Evolutionary conservation across 1,140 invertebrate genomes (phyloP).

Genomic region (Coptotermes formosanus): DNA sequence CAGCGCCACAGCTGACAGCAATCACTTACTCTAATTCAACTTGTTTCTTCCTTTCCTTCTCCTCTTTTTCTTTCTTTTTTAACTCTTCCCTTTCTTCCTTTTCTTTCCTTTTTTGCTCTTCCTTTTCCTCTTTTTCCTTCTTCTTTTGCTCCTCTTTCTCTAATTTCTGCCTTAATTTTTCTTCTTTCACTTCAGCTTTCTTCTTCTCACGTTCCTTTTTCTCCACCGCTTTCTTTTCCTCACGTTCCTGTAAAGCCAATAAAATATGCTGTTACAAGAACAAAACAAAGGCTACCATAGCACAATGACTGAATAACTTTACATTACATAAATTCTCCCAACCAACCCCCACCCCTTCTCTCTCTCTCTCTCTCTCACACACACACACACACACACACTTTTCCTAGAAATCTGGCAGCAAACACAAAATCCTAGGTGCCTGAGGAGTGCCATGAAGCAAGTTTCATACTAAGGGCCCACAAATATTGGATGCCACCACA

Average conservation of each 20-base stretch:
- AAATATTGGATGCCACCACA: no score
- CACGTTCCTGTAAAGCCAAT: not conserved
- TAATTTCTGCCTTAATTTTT: conserved; percentile 10
- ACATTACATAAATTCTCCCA: not conserved
- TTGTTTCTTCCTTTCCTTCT: conserved; percentile 31
- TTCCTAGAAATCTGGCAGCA: no score
- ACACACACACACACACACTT: no score
- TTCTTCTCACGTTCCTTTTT: conserved; percentile 19
- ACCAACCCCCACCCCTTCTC: no score
- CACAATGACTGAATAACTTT: not conserved
- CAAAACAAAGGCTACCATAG: not conserved
- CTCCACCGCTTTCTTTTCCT: conserved; percentile 1
- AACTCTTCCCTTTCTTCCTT: conserved; percentile 25
- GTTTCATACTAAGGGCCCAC: no score
- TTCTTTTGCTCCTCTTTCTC: conserved; percentile 27
- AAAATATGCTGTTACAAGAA: not conserved
- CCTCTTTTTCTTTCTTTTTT: conserved; percentile 31
- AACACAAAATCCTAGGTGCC: not conserved
- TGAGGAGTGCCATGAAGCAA: no score
- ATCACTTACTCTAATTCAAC: conserved; percentile 31
- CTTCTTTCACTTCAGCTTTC: conserved; percentile 26
- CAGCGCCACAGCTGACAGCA: no score
- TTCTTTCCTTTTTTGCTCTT: conserved; percentile 31
- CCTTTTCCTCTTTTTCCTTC: conserved; percentile 32
- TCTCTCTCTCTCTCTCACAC: no score